Percentiles rank a stretch among this genome's conserved stretches.
Conservation (phyloP, 2,888 invertebrate species). For the Drosophila mulleri region DNA sequence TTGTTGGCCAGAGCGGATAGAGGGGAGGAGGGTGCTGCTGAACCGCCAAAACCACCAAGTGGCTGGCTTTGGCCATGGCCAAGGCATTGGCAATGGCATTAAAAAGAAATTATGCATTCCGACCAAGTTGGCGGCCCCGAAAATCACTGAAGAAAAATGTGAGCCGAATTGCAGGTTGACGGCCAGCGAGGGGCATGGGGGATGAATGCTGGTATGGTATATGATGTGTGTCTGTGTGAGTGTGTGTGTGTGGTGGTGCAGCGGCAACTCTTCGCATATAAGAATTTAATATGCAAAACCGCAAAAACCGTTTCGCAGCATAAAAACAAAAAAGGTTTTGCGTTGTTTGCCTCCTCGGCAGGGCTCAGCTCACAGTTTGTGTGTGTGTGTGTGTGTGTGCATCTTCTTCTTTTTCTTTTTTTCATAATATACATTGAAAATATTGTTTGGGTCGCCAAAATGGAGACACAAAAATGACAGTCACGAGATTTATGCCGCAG, state of each 20-base stretch:
- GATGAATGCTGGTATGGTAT: neutral
- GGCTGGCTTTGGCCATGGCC: slow-evolving; percentile 46
- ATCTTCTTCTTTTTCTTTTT: slow-evolving; percentile 60
- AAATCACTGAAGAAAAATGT: slow-evolving; percentile 75
- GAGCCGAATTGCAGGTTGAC: slow-evolving; percentile 37
- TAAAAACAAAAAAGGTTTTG: slow-evolving; percentile 53
- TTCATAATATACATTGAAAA: slow-evolving; percentile 79
- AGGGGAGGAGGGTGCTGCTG: neutral
- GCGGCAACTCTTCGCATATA: slow-evolving; percentile 51
- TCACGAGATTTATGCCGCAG: slow-evolving; percentile 81
- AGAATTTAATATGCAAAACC: slow-evolving; percentile 83
- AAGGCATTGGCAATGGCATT: slow-evolving; percentile 63
- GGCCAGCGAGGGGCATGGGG: neutral
- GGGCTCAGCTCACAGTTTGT: slow-evolving; percentile 18
- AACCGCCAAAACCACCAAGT: slow-evolving; percentile 9
- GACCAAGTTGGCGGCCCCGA: slow-evolving; percentile 76
- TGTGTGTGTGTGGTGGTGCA: slow-evolving; percentile 11
- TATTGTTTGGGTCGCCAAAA: slow-evolving; percentile 83
- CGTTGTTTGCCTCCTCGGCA: slow-evolving; percentile 23
- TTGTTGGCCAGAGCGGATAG: neutral
- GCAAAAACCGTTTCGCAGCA: slow-evolving; percentile 75
- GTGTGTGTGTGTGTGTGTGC: slow-evolving; percentile 44
- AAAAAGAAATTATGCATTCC: slow-evolving; percentile 82
- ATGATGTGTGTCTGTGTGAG: too few species aligned
- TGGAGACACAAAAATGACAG: slow-evolving; percentile 84